Base-by-base conservation (phyloP, 2,888 invertebrate species). In the Drosophila pullipes region DNA sequence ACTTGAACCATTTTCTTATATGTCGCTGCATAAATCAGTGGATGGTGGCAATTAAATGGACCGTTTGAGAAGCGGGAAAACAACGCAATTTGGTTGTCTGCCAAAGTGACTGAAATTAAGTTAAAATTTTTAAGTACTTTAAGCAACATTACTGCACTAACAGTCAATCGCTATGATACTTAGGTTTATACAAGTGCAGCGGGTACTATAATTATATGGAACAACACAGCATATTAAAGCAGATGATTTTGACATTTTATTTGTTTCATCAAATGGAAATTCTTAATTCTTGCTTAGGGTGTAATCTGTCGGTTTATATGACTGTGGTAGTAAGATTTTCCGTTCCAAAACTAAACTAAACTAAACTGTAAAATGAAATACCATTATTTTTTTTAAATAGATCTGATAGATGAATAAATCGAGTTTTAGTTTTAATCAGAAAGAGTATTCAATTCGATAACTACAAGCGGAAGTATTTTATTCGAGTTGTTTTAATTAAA, bases 61-160 rank as follows among this genome's bases (percentile, higher is more conserved):
- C 65, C 39, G 50, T 57, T 69, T 50, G 63, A 37, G 37, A 28
- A 59, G 49, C 65, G 57, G 53, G 41, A 75, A 85, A 84, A 87
- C 85, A 84, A 74, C 71, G 75, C 74, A 61, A 84, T 89, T 84
- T 84, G 84, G 90, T 59, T 65, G 44, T n/a, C 33, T 63, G 84
- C 84, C 84, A 84, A 47, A 86, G 74, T 71, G 59, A 37, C 67
- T 65, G 67, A 76, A 83, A 85, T 88, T 83, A 88, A 69, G 81
- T 35, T 57, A 52, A 70, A 64, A 39, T 76, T 69, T 31, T 16
- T 53, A 37, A 69, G 37, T 18, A 50, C 16, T 41, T 66, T n/a
- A 22, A 70, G 44, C 44, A 41, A 47, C 18, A 7, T 33, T 11
- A 67, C 31, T 16, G 70, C 30, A 50, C 41, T 37, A 57, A 30